A percentile compares a stretch with the other conserved stretches of the same genome.
These are phyloP conservation scores for Austrolebias charrua DNA, from an alignment of 2,797 vertebrate species.

Conservation along the genomic window DNA sequence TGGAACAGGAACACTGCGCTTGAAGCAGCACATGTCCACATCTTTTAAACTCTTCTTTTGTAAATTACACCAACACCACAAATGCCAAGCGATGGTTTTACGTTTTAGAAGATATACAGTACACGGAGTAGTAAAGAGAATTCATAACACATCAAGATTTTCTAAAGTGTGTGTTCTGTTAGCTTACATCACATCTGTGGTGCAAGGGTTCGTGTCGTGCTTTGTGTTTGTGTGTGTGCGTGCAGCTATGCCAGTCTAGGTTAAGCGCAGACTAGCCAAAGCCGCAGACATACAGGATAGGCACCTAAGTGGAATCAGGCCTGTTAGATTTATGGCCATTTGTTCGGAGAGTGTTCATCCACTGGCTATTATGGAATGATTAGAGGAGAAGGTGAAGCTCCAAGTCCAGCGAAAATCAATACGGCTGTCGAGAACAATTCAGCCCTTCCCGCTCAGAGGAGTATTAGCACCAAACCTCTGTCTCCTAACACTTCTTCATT, in stretches of 20 bases:
- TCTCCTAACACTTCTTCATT: conserved; percentile 85
- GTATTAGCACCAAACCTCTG: conserved; percentile 87
- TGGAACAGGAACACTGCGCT: conserved; percentile 48
- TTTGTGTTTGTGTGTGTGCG: conserved; percentile 37
- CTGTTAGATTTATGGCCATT: conserved; percentile 98
- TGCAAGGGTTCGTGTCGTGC: conserved; percentile 38
- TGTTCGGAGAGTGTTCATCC: conserved; percentile 99
- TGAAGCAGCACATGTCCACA: conserved; percentile 46
- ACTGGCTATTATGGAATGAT: conserved; percentile 99
- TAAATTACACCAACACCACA: conserved; percentile 25
- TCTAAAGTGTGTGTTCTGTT: conserved; percentile 21
- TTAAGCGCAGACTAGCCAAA: conserved; percentile 79
- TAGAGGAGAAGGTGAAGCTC: conserved; percentile 99
- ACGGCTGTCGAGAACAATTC: conserved; percentile 98
- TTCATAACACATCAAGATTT: conserved; percentile 34
- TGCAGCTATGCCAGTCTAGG: conserved; percentile 78
- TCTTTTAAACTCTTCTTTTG: conserved; percentile 29
- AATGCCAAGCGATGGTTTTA: conserved; percentile 26
- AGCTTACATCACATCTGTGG: conserved; percentile 30
- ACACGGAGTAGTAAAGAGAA: conserved; percentile 38
- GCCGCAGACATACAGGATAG: conserved; percentile 83
- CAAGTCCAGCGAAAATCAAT: conserved; percentile 99
- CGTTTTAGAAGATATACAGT: conserved; percentile 22
- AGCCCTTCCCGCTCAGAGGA: conserved; percentile 84
- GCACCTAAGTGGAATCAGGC: conserved; percentile 87